Conservation (phyloP, 2,888 invertebrate species). For the Aleiodes alternator region DNA sequence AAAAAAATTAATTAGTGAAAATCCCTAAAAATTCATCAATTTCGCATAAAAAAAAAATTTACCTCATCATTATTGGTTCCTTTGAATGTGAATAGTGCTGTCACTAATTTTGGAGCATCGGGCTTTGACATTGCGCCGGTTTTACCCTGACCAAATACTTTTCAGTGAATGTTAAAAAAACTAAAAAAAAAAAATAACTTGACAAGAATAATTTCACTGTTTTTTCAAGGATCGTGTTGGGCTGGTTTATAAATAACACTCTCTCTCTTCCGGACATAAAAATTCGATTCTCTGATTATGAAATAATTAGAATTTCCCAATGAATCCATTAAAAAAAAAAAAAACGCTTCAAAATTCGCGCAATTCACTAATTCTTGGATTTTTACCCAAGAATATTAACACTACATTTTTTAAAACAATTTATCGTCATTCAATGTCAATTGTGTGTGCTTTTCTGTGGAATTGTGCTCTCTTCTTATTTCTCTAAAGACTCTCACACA, state of each 20-base stretch:
- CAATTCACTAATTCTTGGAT: not conserved
- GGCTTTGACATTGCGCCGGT: constrained; percentile 65
- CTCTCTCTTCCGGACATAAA: constrained; percentile 20
- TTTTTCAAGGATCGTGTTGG: not conserved
- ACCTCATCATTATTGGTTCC: constrained; percentile 88
- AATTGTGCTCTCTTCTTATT: too few relatives aligned
- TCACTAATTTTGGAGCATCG: constrained; percentile 80
- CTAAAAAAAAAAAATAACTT: constrained; percentile 13
- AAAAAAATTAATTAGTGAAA: not conserved
- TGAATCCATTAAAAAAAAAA: too few relatives aligned
- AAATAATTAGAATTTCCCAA: not conserved
- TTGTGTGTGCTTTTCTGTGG: too few relatives aligned
- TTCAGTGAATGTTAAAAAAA: not conserved
- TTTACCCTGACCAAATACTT: not conserved
- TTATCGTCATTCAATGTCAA: not conserved
- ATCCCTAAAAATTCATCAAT: too few relatives aligned
- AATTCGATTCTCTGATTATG: not conserved
- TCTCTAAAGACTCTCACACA: too few relatives aligned
- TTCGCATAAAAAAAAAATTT: not conserved
- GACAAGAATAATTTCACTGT: constrained; percentile 14
- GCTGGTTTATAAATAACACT: constrained; percentile 39
- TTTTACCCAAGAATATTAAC: constrained; percentile 1
- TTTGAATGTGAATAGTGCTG: constrained; percentile 94
- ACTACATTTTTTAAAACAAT: not conserved
- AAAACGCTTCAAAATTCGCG: not conserved